Percentiles rank a stretch among this genome's conserved stretches.
Evolutionary conservation across 2,888 invertebrate species (phyloP).

Genomic region (Leuctra nigra): DNA sequence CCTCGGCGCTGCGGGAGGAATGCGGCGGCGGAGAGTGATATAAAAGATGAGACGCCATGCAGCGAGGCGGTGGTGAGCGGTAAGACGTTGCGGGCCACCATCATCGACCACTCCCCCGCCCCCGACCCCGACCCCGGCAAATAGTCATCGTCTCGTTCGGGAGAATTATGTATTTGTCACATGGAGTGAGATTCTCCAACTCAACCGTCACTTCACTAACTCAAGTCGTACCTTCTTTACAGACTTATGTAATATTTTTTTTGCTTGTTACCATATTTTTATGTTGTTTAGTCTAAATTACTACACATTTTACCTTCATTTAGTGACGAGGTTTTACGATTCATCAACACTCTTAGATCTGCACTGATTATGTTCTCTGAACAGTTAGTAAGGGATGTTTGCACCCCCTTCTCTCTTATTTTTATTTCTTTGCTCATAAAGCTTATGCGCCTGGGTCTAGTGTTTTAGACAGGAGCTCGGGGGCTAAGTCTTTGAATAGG

Average conservation of each 20-base stretch:
- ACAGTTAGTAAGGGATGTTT: constrained; percentile 11
- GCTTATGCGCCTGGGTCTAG: constrained; percentile 20
- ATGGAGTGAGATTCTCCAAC: too few relatives aligned
- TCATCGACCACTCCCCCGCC: constrained; percentile 18
- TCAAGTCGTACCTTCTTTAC: too few relatives aligned
- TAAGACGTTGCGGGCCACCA: constrained; percentile 31
- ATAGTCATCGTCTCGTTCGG: constrained; percentile 16
- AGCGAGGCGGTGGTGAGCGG: constrained; percentile 28
- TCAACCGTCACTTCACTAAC: neutral
- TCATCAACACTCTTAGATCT: neutral
- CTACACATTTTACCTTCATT: too few relatives aligned
- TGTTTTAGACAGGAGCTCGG: constrained; percentile 22
- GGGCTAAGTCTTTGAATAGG: constrained; percentile 28
- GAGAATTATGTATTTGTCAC: too few relatives aligned
- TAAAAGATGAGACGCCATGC: neutral
- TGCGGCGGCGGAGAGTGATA: constrained; percentile 11
- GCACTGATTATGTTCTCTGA: constrained; percentile 7
- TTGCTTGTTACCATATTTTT: too few relatives aligned
- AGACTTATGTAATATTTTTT: too few relatives aligned
- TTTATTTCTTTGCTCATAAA: constrained; percentile 26
- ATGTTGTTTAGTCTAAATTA: too few relatives aligned
- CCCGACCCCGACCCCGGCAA: constrained; percentile 7
- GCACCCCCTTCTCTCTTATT: constrained; percentile 19
- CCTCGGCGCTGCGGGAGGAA: constrained; percentile 8
- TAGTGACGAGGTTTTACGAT: too few relatives aligned